Evolutionary conservation across 2,797 vertebrate genomes (phyloP).

Genomic region (Gymnothorax javanicus): DNA sequence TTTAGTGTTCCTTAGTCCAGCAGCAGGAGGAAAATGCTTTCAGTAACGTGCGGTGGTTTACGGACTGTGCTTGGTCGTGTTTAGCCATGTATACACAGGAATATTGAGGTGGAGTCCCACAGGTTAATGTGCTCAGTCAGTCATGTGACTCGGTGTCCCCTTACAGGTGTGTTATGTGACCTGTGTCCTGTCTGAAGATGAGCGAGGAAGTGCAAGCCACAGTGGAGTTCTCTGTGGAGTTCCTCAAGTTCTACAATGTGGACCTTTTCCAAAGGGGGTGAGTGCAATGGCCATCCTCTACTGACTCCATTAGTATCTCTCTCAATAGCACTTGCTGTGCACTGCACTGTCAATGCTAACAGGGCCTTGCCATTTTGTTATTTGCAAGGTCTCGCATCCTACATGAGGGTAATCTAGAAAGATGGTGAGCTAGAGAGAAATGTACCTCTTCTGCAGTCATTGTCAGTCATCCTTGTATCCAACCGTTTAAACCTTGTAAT

Average conservation of each 20-base stretch:
- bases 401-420: too few relatives aligned
- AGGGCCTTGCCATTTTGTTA: background rate
- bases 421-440: too few relatives aligned
- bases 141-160: constrained; percentile 19
- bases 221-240: constrained; percentile 98
- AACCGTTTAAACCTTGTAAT: too few relatives aligned
- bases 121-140: background rate
- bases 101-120: background rate
- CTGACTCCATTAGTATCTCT: background rate
- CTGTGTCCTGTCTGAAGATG: constrained; percentile 81
- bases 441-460: too few relatives aligned
- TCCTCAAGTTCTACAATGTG: constrained; percentile 99
- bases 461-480: too few relatives aligned
- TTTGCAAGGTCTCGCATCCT: background rate
- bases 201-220: constrained; percentile 95
- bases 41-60: background rate
- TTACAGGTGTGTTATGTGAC: constrained; percentile 72
- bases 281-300: constrained; percentile 47
- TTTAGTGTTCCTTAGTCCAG: background rate
- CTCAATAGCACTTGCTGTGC: background rate
- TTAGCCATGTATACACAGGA: background rate
- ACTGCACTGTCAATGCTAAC: background rate
- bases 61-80: background rate
- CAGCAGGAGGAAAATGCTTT: background rate
- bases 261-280: constrained; percentile 99